Evolutionary conservation across 2,888 invertebrate genomes (phyloP).

Genomic region (Eupsilia transversa): DNA sequence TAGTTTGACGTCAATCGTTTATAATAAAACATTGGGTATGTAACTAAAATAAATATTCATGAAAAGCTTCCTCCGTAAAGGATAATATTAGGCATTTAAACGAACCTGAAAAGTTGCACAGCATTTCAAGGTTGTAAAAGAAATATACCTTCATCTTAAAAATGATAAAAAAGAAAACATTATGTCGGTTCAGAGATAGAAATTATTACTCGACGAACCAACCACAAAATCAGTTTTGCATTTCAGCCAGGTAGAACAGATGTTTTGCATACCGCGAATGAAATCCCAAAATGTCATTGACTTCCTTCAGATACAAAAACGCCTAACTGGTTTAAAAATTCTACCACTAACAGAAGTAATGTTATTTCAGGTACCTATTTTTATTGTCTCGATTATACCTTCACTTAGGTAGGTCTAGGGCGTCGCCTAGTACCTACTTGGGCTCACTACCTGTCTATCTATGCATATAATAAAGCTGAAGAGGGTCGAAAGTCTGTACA

Average conservation of each 20-base stretch:
- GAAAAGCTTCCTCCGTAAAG: slow-evolving; percentile 20
- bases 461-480: too few species aligned
- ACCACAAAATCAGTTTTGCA: slow-evolving; percentile 54
- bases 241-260: slow-evolving; percentile 56
- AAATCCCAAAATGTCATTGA: slow-evolving; percentile 65
- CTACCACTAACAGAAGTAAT: not conserved
- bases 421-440: too few species aligned
- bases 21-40: slow-evolving; percentile 31
- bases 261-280: slow-evolving; percentile 49
- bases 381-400: not conserved
- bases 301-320: slow-evolving; percentile 54
- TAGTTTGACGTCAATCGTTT: slow-evolving; percentile 52
- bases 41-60: slow-evolving; percentile 44
- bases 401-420: not conserved
- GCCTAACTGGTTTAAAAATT: slow-evolving; percentile 35
- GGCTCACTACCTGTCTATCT: too few species aligned
- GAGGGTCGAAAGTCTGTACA: too few species aligned
- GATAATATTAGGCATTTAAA: slow-evolving; percentile 7
- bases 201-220: slow-evolving; percentile 32
- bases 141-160: not conserved
- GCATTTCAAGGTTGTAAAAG: not conserved
- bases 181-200: slow-evolving; percentile 14
- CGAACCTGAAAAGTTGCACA: slow-evolving; percentile 18
- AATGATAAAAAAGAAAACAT: slow-evolving; percentile 30
- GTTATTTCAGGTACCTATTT: not conserved